Evolutionary conservation across 2,888 invertebrate genomes (phyloP).

Genomic region (Aporophyla lueneburgensis): DNA sequence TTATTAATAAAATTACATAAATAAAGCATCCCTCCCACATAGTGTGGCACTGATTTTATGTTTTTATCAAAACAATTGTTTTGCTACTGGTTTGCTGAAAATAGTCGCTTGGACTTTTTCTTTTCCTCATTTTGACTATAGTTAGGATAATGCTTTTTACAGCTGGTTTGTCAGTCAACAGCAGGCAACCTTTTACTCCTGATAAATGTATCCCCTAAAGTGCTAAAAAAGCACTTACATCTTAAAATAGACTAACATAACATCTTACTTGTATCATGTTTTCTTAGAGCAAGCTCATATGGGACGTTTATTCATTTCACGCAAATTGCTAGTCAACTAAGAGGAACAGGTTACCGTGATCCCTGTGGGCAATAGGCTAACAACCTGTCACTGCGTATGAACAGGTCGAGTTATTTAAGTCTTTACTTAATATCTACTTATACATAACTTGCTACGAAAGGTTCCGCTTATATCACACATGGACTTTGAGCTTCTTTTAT

Average conservation of each 20-base stretch:
- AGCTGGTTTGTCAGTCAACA: not conserved
- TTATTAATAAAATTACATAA: constrained; percentile 9
- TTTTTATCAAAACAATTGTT: not conserved
- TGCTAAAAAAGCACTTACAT: not conserved
- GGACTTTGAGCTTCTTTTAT: not conserved
- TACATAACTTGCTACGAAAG: not conserved
- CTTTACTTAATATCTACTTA: constrained; percentile 15
- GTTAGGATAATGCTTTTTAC: not conserved
- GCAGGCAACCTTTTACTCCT: not conserved
- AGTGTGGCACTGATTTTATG: not conserved
- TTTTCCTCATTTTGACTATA: not conserved
- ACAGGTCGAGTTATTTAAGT: constrained; percentile 20
- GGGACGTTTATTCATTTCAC: constrained; percentile 21
- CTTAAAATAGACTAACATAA: not conserved
- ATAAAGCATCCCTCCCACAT: not conserved
- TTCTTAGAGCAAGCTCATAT: constrained; percentile 16
- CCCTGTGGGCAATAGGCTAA: constrained; percentile 41
- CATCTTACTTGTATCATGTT: constrained; percentile 5
- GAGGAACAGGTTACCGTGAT: constrained; percentile 33
- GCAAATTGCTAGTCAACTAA: constrained; percentile 27
- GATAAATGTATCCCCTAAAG: not conserved
- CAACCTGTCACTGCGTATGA: constrained; percentile 28
- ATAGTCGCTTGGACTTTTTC: not conserved
- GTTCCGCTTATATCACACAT: not conserved
- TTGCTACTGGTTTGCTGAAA: not conserved